A percentile compares a stretch with the other conserved stretches of the same genome.
Conservation (phyloP, 2,888 invertebrate genomes). For the Spisula solida region DNA sequence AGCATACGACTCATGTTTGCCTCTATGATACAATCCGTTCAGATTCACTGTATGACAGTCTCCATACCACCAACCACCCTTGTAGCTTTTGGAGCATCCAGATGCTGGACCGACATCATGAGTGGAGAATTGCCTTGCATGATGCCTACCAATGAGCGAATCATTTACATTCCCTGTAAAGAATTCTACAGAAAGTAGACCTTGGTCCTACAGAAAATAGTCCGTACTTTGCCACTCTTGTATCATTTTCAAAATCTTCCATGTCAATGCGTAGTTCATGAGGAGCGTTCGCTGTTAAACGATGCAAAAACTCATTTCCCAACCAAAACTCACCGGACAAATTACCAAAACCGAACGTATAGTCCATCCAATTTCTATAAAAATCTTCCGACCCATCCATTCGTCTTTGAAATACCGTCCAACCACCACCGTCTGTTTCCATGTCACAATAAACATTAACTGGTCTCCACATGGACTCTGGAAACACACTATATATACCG, state of each 20-base stretch:
- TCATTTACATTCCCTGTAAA: slow-evolving; percentile 47
- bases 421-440: slow-evolving; percentile 69
- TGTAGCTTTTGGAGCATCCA: slow-evolving; percentile 68
- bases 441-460: slow-evolving; percentile 66
- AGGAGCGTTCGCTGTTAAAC: slow-evolving; percentile 16
- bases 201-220: slow-evolving; percentile 36
- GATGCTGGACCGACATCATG: slow-evolving; percentile 38
- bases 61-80: slow-evolving; percentile 81
- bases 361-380: slow-evolving; percentile 53
- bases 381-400: slow-evolving; percentile 57
- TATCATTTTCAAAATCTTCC: slow-evolving; percentile 48
- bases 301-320: slow-evolving; percentile 49
- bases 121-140: slow-evolving; percentile 34
- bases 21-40: slow-evolving; percentile 79
- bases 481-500: slow-evolving; percentile 62
- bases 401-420: slow-evolving; percentile 69
- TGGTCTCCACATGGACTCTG: slow-evolving; percentile 38
- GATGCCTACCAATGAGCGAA: not conserved
- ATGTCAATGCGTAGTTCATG: slow-evolving; percentile 50
- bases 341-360: slow-evolving; percentile 59
- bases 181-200: not conserved
- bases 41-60: slow-evolving; percentile 80
- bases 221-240: slow-evolving; percentile 46
- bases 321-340: slow-evolving; percentile 55
- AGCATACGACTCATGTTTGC: slow-evolving; percentile 78